Conservation (phyloP, 1,140 invertebrate genomes). For the Cotesia chilonis region DNA sequence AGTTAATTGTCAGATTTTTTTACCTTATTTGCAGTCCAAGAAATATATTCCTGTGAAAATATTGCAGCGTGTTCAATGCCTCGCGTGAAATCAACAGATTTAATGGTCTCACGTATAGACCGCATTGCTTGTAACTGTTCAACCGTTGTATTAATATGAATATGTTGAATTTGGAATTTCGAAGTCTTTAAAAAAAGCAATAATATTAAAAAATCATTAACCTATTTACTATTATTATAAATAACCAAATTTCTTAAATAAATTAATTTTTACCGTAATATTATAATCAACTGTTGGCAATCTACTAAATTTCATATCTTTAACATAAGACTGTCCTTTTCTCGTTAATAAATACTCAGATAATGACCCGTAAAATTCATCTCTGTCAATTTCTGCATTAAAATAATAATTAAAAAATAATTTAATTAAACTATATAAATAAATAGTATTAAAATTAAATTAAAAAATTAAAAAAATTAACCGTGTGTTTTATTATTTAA, state of each 20-base stretch:
- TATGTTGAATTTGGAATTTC: constrained; percentile 58
- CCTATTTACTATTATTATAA: background rate
- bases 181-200: constrained; percentile 50
- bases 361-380: constrained; percentile 57
- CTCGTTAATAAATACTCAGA: constrained; percentile 60
- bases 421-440: background rate
- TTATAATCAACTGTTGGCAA: constrained; percentile 59
- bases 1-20: background rate
- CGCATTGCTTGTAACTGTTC: constrained; percentile 59
- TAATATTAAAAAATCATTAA: background rate
- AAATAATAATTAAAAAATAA: background rate
- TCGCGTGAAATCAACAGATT: constrained; percentile 50
- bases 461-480: constrained; percentile 18
- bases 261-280: constrained; percentile 55
- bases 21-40: constrained; percentile 60
- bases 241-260: background rate
- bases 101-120: constrained; percentile 52
- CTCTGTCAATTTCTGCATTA: constrained; percentile 49
- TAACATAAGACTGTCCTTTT: constrained; percentile 58
- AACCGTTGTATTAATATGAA: constrained; percentile 53
- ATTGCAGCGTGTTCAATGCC: constrained; percentile 50
- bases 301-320: constrained; percentile 60
- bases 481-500: constrained; percentile 46
- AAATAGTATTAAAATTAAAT: no score
- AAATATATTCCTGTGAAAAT: constrained; percentile 57